These are phyloP conservation scores for Nycticryphes semicollaris DNA, from an alignment of 2,113 vertebrate species.

Conservation along the genomic window DNA sequence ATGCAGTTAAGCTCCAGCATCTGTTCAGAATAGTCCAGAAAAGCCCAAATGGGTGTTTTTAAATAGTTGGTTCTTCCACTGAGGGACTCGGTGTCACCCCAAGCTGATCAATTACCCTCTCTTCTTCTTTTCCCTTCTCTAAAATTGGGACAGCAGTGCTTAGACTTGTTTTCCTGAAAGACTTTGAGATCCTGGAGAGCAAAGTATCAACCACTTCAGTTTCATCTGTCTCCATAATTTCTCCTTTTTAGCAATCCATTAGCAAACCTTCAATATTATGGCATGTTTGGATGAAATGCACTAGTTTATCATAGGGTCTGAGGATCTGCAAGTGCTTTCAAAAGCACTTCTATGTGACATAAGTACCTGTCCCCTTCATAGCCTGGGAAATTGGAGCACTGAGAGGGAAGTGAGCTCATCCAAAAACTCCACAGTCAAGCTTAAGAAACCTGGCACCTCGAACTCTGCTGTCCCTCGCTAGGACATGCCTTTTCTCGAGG, in stretches of 20 bases:
- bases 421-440: not conserved
- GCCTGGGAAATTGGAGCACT: not conserved
- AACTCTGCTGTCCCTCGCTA: not conserved
- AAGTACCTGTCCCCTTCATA: not conserved
- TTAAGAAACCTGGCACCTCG: not conserved
- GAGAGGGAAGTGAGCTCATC: not conserved
- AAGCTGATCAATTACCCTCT: not conserved
- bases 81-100: not conserved
- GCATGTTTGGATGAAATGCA: not conserved
- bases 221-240: not conserved
- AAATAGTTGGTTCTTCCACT: not conserved
- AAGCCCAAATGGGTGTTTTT: not conserved
- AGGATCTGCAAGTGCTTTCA: not conserved
- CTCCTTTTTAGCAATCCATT: not conserved
- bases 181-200: not conserved
- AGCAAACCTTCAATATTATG: fast-evolving
- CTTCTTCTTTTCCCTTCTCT: not conserved
- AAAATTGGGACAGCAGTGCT: not conserved
- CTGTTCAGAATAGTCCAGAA: not conserved
- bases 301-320: not conserved
- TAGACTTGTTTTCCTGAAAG: not conserved
- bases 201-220: not conserved
- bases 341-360: not conserved
- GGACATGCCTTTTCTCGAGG: not conserved
- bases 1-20: not conserved